These are phyloP conservation scores for Leucophora obtusa DNA, from an alignment of 2,888 invertebrate genomes.

Conservation along the genomic window DNA sequence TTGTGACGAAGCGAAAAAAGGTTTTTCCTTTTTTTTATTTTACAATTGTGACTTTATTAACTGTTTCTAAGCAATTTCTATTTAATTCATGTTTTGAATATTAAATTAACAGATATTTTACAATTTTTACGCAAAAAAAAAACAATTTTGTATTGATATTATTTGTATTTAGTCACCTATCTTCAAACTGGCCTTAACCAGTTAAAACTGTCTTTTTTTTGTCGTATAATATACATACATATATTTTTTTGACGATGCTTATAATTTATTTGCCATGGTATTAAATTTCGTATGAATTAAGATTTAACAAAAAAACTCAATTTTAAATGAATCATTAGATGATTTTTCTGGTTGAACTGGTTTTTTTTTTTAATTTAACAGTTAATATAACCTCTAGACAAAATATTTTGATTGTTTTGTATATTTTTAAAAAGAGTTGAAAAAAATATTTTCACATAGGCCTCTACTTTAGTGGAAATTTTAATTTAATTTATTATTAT, in stretches of 20 bases:
- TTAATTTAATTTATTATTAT: too few relatives aligned
- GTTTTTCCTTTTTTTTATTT: not conserved
- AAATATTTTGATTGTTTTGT: not conserved
- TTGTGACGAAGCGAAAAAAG: not conserved
- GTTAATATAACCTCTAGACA: slow-evolving; percentile 21
- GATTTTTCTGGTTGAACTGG: slow-evolving; percentile 26
- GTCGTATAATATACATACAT: not conserved
- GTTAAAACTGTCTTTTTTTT: slow-evolving; percentile 7
- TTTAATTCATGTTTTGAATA: slow-evolving; percentile 12
- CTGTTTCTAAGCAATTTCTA: slow-evolving; percentile 15
- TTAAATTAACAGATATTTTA: not conserved
- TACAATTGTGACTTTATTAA: not conserved
- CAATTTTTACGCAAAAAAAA: slow-evolving; percentile 13
- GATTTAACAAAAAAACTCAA: not conserved
- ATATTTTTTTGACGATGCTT: not conserved
- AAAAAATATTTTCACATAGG: too few relatives aligned
- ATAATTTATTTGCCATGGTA: not conserved
- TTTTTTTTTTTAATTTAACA: slow-evolving; percentile 6
- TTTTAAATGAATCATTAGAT: slow-evolving; percentile 37
- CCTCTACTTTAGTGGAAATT: too few relatives aligned
- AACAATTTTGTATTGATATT: not conserved
- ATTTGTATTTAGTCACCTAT: not conserved
- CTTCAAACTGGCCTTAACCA: slow-evolving; percentile 4
- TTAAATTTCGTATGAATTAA: slow-evolving; percentile 17
- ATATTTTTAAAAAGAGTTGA: too few relatives aligned